A percentile compares a stretch with the other conserved stretches of the same genome.
These are phyloP conservation scores for Hirundichthys speculiger DNA, from an alignment of 2,113 vertebrate genomes.

Conservation along the genomic window DNA sequence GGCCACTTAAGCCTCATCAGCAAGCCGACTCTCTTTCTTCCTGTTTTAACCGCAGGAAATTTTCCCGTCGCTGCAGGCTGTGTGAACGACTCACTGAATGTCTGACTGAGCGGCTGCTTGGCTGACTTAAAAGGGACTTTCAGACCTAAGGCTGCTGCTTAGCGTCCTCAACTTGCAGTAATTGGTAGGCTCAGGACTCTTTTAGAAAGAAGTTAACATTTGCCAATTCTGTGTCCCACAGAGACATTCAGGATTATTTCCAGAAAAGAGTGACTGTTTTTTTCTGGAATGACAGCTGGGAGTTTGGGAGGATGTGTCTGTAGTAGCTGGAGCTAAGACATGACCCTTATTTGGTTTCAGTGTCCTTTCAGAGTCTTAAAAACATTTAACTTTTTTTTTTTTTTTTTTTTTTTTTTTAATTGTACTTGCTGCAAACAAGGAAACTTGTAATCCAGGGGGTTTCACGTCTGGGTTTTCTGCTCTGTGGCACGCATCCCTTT, in stretches of 20 bases:
- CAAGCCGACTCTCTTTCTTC: slow-evolving; percentile 39
- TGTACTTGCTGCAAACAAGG: slow-evolving; percentile 5
- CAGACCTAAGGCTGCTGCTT: slow-evolving; percentile 52
- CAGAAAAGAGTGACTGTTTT: slow-evolving; percentile 24
- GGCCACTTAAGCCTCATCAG: slow-evolving; percentile 39
- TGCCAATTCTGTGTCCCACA: slow-evolving; percentile 24
- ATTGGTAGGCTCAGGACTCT: slow-evolving; percentile 55
- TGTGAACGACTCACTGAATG: slow-evolving; percentile 46
- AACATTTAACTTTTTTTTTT: background rate
- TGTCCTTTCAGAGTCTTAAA: too few species aligned
- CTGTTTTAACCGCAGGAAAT: slow-evolving; percentile 60
- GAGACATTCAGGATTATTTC: slow-evolving; percentile 53
- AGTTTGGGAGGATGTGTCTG: background rate
- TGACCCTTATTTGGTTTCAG: background rate
- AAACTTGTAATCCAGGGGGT: too few species aligned
- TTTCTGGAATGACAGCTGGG: slow-evolving; percentile 6
- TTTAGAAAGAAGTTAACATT: slow-evolving; percentile 24
- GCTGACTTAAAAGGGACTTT: slow-evolving; percentile 61
- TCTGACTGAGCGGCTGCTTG: slow-evolving; percentile 58
- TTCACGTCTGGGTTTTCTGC: background rate
- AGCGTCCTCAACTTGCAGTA: slow-evolving; percentile 53
- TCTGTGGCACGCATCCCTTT: slow-evolving; percentile 1
- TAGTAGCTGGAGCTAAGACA: background rate
- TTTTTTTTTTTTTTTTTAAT: slow-evolving; percentile 11
- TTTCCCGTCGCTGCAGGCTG: slow-evolving; percentile 47